Evolutionary conservation across 2,113 vertebrate species (phyloP), one percentile per base, ranked within the genome.

Genomic region (Sprattus sprattus): DNA sequence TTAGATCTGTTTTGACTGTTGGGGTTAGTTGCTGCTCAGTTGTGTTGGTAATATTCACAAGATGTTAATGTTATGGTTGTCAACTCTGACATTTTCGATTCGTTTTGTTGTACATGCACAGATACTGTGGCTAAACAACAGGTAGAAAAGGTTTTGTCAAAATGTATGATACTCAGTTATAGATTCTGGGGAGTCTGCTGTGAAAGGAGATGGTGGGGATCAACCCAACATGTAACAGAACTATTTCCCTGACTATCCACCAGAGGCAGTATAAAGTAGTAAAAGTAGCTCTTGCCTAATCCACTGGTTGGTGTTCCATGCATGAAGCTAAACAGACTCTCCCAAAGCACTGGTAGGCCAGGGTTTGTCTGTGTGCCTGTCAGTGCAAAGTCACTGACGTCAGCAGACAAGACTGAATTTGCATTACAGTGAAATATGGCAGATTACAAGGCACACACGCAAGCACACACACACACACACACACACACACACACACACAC

Each of bases 341-440:
- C 54, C 54, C 54, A 6, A 20, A 22, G 18, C 39, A 20, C 22
- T 18, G 22, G 54, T 60, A 20, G 54, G 54, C 16, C 13, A 54
- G 52, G 15, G 52, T 60, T 60, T 60, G 60, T 84, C 57, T 84
- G 60, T 84, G 45, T 71, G 32, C 60, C 32, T 60, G 54, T 60
- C 54, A 22, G 54, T 22, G 54, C 54, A 22, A 39, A 60, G 54
- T 22, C 20, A 60, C 52, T 20, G 18, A 60, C 18, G 18, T 39
- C 39, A 39, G 39, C 2, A 39, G 39, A 39, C 39, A 39, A 39
- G 39, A 6, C 18, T 60, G 13, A 0, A 54, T 54, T 60, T 60
- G 54, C 54, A 20, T 60, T 4, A 60, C 54, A 60, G 54, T 60
- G 18, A 22, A 60, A 60, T 60, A 22, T 49, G 8, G 4, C 18